Evolutionary conservation across 2,797 vertebrate species (phyloP).

Genomic region (Ibycter americanus): DNA sequence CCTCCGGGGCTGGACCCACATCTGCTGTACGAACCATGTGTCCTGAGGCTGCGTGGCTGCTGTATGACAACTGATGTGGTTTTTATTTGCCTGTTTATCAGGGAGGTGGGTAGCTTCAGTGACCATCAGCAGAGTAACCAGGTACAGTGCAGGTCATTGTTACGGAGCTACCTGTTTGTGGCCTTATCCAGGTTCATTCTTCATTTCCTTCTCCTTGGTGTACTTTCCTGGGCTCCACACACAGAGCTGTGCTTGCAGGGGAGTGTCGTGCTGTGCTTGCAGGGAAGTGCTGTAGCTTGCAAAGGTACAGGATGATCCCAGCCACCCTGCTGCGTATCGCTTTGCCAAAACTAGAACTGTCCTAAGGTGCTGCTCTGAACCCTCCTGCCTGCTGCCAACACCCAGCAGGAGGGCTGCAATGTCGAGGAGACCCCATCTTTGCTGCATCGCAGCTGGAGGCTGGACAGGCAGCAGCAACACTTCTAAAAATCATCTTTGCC

Average conservation of each 20-base stretch:
- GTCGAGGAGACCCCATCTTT: not conserved
- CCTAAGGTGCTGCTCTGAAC: not conserved
- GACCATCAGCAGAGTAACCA: not conserved
- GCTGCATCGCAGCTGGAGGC: not conserved
- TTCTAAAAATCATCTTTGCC: not conserved
- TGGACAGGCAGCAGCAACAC: not conserved
- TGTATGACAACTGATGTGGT: not conserved
- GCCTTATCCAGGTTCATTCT: not conserved
- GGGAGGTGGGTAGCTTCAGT: not conserved
- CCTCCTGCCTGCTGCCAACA: not conserved
- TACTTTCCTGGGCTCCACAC: not conserved
- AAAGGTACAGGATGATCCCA: not conserved
- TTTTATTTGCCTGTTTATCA: not conserved
- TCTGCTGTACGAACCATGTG: not conserved
- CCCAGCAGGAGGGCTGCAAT: not conserved
- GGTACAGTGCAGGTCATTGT: not conserved
- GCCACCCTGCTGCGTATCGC: not conserved
- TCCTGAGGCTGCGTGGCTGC: not conserved
- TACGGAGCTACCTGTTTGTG: accelerated
- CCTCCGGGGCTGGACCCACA: not conserved
- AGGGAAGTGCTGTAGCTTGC: not conserved
- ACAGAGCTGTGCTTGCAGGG: not conserved
- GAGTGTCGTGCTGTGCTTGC: not conserved
- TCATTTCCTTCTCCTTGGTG: not conserved
- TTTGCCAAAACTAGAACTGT: not conserved